Percentiles rank a stretch among this genome's conserved stretches.
Evolutionary conservation across 2,888 invertebrate species (phyloP).

Genomic region (Ctena decussata): DNA sequence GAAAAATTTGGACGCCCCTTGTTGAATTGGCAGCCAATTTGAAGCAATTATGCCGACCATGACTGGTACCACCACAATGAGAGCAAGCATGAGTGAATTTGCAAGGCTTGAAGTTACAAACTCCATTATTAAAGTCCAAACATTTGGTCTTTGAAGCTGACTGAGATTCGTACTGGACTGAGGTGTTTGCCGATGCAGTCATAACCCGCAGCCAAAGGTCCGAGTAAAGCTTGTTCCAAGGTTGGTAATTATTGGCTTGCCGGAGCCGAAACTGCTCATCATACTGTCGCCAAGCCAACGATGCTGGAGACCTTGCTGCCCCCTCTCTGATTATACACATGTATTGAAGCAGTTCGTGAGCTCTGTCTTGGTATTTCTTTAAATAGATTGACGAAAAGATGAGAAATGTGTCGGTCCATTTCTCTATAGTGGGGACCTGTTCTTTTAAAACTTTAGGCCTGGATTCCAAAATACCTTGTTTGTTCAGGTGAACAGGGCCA

Average conservation of each 20-base stretch:
- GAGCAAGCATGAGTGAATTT: not conserved
- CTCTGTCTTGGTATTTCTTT: slow-evolving; percentile 16
- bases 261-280: slow-evolving; percentile 25
- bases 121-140: not conserved
- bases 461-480: not conserved
- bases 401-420: slow-evolving; percentile 48
- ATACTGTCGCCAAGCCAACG: not conserved
- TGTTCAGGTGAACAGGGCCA: not conserved
- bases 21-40: not conserved
- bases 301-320: not conserved
- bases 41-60: not conserved
- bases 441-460: not conserved
- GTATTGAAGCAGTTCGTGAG: slow-evolving; percentile 40
- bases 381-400: slow-evolving; percentile 32
- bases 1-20: not conserved
- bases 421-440: not conserved
- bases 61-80: not conserved
- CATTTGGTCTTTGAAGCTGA: not conserved
- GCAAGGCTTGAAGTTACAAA: not conserved
- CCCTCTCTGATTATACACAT: slow-evolving; percentile 29
- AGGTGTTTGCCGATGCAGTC: not conserved
- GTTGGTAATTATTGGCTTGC: slow-evolving; percentile 1
- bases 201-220: slow-evolving; percentile 31
- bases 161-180: not conserved
- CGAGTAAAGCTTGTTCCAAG: slow-evolving; percentile 31